phyloP scores from a whole-genome alignment of 30 jellyfish, hydroid and myxozoan species.

The Haliclystus octoradiatus region DNA sequence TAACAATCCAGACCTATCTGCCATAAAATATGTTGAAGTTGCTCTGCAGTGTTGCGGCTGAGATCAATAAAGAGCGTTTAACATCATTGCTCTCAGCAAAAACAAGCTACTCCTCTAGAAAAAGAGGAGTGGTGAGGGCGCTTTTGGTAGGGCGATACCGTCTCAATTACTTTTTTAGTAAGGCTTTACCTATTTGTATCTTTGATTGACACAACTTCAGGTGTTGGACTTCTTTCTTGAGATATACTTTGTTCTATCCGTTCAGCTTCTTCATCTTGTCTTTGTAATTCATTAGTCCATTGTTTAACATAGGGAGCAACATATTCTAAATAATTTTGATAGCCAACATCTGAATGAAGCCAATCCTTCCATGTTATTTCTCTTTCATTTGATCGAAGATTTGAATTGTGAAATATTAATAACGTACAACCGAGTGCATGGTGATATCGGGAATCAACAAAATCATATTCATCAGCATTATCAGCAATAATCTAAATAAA shows the following conservation, averaged over 20 bases:
- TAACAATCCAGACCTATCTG: too few species aligned
- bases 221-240: constrained; percentile 30
- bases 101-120: too few species aligned
- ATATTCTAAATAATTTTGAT: constrained; percentile 55
- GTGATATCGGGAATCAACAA: constrained; percentile 42
- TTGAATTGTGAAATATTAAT: constrained; percentile 64
- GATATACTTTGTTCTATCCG: constrained; percentile 16
- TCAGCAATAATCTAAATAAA: background rate
- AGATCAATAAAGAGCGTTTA: too few species aligned
- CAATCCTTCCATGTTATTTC: constrained; percentile 45
- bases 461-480: background rate
- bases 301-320: constrained; percentile 44
- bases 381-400: constrained; percentile 17
- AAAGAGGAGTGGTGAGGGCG: too few species aligned
- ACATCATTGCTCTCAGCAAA: too few species aligned
- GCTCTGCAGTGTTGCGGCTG: too few species aligned
- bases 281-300: constrained; percentile 59
- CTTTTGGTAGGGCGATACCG: too few species aligned
- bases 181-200: constrained; percentile 51
- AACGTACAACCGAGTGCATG: constrained; percentile 32
- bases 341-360: constrained; percentile 90
- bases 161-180: too few species aligned
- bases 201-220: constrained; percentile 56
- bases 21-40: too few species aligned
- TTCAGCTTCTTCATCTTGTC: constrained; percentile 18